These are phyloP conservation scores for Spea bombifrons DNA, from an alignment of 2,113 vertebrate species.

Conservation along the genomic window DNA sequence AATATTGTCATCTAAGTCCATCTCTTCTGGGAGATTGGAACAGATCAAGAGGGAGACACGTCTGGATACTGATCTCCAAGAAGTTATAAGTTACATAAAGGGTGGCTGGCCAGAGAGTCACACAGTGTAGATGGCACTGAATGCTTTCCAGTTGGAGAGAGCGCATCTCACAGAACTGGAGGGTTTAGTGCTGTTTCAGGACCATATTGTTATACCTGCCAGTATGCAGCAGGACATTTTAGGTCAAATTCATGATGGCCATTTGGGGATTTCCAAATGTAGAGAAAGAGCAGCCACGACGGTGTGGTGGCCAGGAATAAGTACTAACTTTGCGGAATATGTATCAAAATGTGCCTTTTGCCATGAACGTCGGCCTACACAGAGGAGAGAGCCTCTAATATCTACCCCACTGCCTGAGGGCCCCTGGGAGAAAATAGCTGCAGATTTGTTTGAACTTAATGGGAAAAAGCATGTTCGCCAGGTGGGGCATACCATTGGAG, in stretches of 20 bases:
- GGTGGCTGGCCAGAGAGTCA: neutral
- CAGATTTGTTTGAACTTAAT: constrained; percentile 30
- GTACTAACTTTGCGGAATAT: constrained; percentile 1
- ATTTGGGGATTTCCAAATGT: neutral
- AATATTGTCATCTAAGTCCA: neutral
- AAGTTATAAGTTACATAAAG: neutral
- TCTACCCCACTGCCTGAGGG: constrained; percentile 12
- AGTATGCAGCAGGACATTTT: neutral
- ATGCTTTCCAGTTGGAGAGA: neutral
- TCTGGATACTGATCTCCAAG: constrained; percentile 9
- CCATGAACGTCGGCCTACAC: constrained; percentile 4
- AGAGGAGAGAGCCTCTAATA: constrained; percentile 29
- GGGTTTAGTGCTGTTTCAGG: constrained; percentile 2
- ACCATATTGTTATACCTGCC: neutral
- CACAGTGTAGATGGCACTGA: neutral
- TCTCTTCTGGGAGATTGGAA: neutral
- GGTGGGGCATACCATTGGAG: neutral
- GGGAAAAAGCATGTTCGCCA: constrained; percentile 1
- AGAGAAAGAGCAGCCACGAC: neutral
- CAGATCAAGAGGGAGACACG: constrained; percentile 4
- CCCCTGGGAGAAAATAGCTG: constrained; percentile 12
- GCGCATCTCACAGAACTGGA: neutral
- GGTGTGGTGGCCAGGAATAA: neutral
- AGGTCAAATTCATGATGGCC: neutral
- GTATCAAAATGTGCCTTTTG: constrained; percentile 17